Conservation (phyloP, 37 sponge, comb jelly and placozoan genomes). For the Cladorhizidae sp. region DNA sequence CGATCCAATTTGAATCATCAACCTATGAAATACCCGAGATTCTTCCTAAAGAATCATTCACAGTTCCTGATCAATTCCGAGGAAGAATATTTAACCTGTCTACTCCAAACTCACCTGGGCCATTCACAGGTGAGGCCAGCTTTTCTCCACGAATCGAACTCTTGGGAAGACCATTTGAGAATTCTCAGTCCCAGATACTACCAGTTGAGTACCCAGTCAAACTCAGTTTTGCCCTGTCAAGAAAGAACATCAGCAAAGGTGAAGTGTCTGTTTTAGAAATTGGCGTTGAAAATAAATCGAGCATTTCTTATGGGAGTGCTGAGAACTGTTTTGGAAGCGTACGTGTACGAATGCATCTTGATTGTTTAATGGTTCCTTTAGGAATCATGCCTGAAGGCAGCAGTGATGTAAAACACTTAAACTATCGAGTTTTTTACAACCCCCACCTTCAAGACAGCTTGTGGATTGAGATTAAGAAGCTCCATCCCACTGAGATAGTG, state of each 20-base stretch:
- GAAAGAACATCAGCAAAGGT: constrained; percentile 52
- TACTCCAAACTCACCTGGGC: constrained; percentile 75
- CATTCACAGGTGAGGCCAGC: constrained; percentile 45
- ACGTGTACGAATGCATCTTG: constrained; percentile 42
- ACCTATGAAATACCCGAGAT: constrained; percentile 57
- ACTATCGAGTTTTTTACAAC: constrained; percentile 39
- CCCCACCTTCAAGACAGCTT: constrained; percentile 38
- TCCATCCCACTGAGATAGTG: constrained; percentile 47
- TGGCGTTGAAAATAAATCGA: constrained; percentile 50
- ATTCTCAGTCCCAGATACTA: constrained; percentile 33
- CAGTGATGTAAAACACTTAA: no score
- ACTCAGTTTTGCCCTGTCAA: constrained; percentile 40
- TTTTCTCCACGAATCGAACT: constrained; percentile 59
- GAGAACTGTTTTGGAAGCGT: constrained; percentile 56
- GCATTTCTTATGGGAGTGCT: constrained; percentile 18
- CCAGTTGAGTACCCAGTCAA: constrained; percentile 77
- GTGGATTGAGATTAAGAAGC: constrained; percentile 26
- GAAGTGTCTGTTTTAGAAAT: constrained; percentile 56
- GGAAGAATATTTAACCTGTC: constrained; percentile 80
- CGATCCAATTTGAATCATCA: constrained; percentile 73
- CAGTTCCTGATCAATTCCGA: constrained; percentile 48
- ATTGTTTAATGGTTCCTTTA: constrained; percentile 50
- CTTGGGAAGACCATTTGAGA: constrained; percentile 70
- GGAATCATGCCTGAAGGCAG: constrained; percentile 20
- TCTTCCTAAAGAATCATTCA: constrained; percentile 17